Evolutionary conservation across 2,113 vertebrate species (phyloP).

Genomic region (Daboia siamensis): DNA sequence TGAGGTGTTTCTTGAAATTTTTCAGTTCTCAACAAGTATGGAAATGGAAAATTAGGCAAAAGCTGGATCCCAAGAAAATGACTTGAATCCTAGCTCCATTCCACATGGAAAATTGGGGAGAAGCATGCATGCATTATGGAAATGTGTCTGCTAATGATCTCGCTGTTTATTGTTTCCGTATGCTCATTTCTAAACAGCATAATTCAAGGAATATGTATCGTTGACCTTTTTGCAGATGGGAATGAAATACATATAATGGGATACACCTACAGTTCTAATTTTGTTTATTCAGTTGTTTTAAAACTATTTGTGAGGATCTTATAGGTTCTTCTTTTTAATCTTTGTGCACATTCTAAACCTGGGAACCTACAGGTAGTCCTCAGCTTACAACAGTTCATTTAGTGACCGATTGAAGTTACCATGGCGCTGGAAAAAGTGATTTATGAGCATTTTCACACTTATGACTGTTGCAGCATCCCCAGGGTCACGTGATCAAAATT

Average conservation of each 20-base stretch:
- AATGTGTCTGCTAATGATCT: slow-evolving; percentile 60
- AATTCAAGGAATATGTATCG: slow-evolving; percentile 53
- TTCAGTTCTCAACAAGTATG: slow-evolving; percentile 43
- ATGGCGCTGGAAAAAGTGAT: neutral
- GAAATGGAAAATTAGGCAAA: slow-evolving; percentile 56
- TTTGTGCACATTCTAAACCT: neutral
- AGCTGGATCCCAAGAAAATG: slow-evolving; percentile 57
- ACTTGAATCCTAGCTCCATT: slow-evolving; percentile 60
- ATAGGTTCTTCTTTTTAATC: neutral
- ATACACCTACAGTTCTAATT: slow-evolving; percentile 15
- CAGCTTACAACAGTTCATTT: neutral
- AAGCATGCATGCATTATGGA: slow-evolving; percentile 68
- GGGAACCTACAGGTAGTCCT: neutral
- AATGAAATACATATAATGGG: slow-evolving; percentile 29
- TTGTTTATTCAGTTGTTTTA: slow-evolving; percentile 16
- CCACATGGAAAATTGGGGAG: slow-evolving; percentile 64
- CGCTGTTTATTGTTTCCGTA: slow-evolving; percentile 66
- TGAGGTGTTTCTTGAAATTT: slow-evolving; percentile 12
- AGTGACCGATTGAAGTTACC: neutral
- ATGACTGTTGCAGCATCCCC: neutral
- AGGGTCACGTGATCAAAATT: neutral
- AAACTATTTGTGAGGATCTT: fast-evolving
- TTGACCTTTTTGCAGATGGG: slow-evolving; percentile 46
- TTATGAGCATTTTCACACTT: neutral
- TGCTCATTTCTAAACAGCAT: slow-evolving; percentile 67